phyloP scores from a whole-genome alignment of 2,888 invertebrate genomes.

The Pristionchus japonicus region DNA sequence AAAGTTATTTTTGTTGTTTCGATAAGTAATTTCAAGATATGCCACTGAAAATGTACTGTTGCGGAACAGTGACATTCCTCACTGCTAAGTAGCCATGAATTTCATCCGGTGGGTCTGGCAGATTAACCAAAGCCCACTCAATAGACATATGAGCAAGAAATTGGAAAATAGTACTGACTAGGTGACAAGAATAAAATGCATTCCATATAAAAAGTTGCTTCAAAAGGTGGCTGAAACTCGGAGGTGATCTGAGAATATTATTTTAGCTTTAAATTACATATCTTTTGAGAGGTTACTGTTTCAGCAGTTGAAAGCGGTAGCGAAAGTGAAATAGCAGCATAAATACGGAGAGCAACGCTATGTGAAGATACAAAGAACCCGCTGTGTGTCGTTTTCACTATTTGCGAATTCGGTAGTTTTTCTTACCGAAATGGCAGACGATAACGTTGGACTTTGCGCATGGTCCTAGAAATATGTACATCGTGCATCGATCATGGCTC shows the following conservation, averaged over 20 bases:
- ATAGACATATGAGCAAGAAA: neutral
- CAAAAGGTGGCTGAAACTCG: neutral
- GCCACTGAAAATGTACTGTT: neutral
- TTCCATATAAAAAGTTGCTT: neutral
- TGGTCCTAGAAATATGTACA: neutral
- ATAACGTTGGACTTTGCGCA: neutral
- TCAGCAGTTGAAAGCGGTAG: neutral
- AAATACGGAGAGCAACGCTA: neutral
- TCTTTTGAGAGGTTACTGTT: neutral
- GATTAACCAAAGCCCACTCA: neutral
- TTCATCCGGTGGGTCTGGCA: neutral
- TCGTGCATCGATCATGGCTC: neutral
- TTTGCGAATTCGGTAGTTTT: neutral
- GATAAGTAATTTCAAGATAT: too few species aligned
- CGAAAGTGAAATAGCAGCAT: neutral
- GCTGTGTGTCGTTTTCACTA: neutral
- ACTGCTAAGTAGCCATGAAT: neutral
- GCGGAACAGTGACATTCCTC: neutral
- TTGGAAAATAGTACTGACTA: neutral
- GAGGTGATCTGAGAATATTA: too few species aligned
- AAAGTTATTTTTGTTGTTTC: too few species aligned
- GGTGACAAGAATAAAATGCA: neutral
- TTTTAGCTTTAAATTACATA: too few species aligned
- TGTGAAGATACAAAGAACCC: neutral
- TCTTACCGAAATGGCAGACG: neutral